These are phyloP conservation scores for Venturia canescens DNA, from an alignment of 1,140 invertebrate species.

Conservation along the genomic window DNA sequence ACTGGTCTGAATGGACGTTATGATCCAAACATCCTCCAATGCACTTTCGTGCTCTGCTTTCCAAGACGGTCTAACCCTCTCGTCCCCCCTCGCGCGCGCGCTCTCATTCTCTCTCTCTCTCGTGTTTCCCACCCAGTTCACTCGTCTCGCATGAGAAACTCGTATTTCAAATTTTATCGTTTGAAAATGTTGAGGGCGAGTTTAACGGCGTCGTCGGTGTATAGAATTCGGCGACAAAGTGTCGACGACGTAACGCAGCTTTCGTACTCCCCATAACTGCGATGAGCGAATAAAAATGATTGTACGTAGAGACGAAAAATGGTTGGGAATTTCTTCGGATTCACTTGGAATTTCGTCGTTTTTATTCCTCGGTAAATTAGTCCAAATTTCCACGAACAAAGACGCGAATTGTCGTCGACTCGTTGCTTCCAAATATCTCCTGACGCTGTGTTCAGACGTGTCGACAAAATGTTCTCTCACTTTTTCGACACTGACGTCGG, in stretches of 20 bases:
- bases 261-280: slow-evolving; percentile 5
- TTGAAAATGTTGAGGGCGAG: slow-evolving; percentile 62
- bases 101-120: slow-evolving; percentile 27
- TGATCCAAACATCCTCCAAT: slow-evolving; percentile 71
- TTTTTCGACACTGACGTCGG: not conserved
- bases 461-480: not conserved
- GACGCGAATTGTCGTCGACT: too few species aligned
- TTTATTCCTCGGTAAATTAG: too few species aligned
- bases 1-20: slow-evolving; percentile 63
- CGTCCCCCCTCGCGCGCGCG: too few species aligned
- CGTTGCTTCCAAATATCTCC: too few species aligned
- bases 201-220: slow-evolving; percentile 40
- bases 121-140: not conserved
- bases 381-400: too few species aligned
- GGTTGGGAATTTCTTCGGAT: too few species aligned
- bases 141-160: slow-evolving; percentile 35
- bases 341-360: too few species aligned
- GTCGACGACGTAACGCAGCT: slow-evolving; percentile 25
- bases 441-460: not conserved
- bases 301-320: too few species aligned
- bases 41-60: slow-evolving; percentile 36
- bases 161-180: slow-evolving; percentile 76
- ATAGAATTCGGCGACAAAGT: slow-evolving; percentile 54
- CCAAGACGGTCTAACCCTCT: slow-evolving; percentile 35
- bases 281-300: too few species aligned